A percentile compares a stretch with the other conserved stretches of the same genome.
These are phyloP conservation scores for Gymnocypris eckloni DNA, from an alignment of 2,797 vertebrate species.

Conservation along the genomic window DNA sequence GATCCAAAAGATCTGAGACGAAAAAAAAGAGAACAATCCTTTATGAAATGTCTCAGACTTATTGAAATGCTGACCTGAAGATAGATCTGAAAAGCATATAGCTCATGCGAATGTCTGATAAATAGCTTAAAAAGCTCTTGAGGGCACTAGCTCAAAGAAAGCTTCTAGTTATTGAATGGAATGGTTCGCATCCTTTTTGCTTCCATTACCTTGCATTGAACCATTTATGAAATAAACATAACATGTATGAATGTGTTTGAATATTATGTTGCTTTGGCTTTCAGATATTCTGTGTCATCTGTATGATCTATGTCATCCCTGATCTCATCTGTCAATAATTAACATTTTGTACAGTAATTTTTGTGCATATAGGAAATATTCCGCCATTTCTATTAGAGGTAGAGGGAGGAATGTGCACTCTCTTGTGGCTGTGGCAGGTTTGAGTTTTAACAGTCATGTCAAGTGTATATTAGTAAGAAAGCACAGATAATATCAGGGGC, in stretches of 20 bases:
- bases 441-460: not conserved
- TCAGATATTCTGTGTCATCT: not conserved
- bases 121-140: not conserved
- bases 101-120: not conserved
- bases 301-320: not conserved
- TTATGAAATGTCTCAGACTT: not conserved
- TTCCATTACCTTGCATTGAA: not conserved
- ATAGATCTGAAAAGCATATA: not conserved
- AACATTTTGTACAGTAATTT: not conserved
- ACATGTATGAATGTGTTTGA: not conserved
- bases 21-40: not conserved
- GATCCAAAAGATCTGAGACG: constrained; percentile 27
- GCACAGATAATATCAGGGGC: not conserved
- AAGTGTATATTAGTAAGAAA: not conserved
- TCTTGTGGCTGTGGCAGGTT: not conserved
- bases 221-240: not conserved
- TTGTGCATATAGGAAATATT: not conserved
- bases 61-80: not conserved
- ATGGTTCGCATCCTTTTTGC: not conserved
- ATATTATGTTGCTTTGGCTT: not conserved
- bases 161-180: not conserved
- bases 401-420: not conserved
- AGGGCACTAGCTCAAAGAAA: not conserved
- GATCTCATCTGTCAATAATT: not conserved
- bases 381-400: not conserved